A percentile compares a stretch with the other conserved stretches of the same genome.
These are phyloP conservation scores for Paratrypauchen microcephalus DNA, from an alignment of 2,797 vertebrate genomes.

Conservation along the genomic window DNA sequence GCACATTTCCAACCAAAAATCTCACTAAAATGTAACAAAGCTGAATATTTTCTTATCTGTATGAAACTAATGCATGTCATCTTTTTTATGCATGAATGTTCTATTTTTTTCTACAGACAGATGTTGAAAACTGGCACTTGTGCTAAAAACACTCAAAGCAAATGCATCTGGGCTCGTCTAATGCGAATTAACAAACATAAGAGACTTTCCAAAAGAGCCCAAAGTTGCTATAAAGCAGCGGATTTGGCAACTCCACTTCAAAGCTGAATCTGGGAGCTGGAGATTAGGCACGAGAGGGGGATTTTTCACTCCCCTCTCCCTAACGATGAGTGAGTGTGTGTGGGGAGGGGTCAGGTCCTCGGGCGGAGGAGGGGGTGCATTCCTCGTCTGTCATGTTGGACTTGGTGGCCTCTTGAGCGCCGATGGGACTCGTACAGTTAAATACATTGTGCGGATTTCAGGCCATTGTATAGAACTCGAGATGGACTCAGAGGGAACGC, in stretches of 20 bases:
- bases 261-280: conserved; percentile 62
- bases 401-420: conserved; percentile 58
- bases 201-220: no score
- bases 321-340: conserved; percentile 23
- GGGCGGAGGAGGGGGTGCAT: conserved; percentile 58
- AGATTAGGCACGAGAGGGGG: conserved; percentile 70
- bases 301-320: conserved; percentile 59
- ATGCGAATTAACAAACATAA: no score
- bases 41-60: no score
- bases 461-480: conserved; percentile 6
- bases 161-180: no score
- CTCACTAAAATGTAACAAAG: no score
- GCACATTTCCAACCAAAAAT: no score
- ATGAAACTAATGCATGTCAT: no score
- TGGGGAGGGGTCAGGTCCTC: conserved; percentile 29
- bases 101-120: no score
- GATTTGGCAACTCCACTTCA: conserved; percentile 41
- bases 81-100: no score
- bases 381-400: conserved; percentile 62
- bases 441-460: conserved; percentile 37
- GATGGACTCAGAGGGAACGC: background rate
- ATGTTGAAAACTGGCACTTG: no score
- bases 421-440: conserved; percentile 26
- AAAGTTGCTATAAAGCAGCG: no score
- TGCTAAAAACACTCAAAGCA: no score